Evolutionary conservation across 2,113 vertebrate species (phyloP), one percentile per base, ranked within the genome.

Genomic region (Clarias macrocephalus): DNA sequence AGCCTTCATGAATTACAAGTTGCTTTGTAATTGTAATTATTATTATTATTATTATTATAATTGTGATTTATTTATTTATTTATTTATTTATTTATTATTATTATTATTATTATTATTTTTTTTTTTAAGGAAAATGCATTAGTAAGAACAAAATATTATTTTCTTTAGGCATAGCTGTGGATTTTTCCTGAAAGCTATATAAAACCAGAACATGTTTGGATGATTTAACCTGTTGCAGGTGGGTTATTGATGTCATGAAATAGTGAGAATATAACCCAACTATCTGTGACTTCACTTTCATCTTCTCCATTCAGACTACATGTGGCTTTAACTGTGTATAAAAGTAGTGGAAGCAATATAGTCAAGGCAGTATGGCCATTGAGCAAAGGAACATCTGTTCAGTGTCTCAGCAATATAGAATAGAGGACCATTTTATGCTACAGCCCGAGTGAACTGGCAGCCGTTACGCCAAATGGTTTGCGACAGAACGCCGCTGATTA

Each of bases 401-500:
- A 80, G 54, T 60, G 52, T 86, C 89, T 54, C 42, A 73, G 86
- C 75, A 82, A 87, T n/a, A 57, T 76, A 85, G 72, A 90, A 88
- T 48, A 86, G 65, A 59, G 85, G 73, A 84, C 72, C n/a, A 52
- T 86, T 86, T 72, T 81, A 80, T 79, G 80, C 37, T 86, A 60
- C 85, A 76, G 81, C 77, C 56, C 76, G 52, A 75, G 89, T 60
- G 83, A 81, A 88, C 87, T 90, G 85, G 87, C 75, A 88, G 89
- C 88, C 85, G 87, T 90, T 86, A 88, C n/a, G 30, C 65, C 85
- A 85, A 90, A 90, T 87, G 76, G 86, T 16, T 90, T 83, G 80
- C 80, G 89, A 88, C 89, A 87, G 85, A 87, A 62, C 65, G 59
- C 70, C 42, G 54, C 77, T 90, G 89, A 90, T 86, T 90, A 87